phyloP scores from a whole-genome alignment of 2,888 invertebrate species.

The Elegia similella region DNA sequence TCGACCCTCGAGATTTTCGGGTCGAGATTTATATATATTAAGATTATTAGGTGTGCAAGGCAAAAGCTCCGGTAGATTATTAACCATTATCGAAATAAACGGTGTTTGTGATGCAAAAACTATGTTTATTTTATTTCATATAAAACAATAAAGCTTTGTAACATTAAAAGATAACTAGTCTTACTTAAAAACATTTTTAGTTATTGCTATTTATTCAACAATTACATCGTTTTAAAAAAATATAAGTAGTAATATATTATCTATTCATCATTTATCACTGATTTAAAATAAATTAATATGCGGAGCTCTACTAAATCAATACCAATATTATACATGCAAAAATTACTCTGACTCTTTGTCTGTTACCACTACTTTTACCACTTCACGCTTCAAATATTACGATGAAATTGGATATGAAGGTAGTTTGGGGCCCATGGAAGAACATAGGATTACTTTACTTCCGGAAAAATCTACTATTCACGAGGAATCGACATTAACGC shows the following conservation, averaged over 20 bases:
- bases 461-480: no score
- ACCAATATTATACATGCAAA: no score
- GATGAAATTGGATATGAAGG: no score
- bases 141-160: not conserved
- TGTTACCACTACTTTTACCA: not conserved
- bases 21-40: no score
- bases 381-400: not conserved
- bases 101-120: not conserved
- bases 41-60: no score
- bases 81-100: not conserved
- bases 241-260: no score
- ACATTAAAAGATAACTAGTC: not conserved
- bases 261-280: slow-evolving; percentile 3
- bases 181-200: not conserved
- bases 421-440: no score
- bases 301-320: not conserved
- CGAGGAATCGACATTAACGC: no score
- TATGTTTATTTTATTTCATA: slow-evolving; percentile 14
- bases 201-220: not conserved
- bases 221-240: no score
- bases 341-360: no score
- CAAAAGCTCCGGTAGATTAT: not conserved
- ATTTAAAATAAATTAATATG: not conserved
- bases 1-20: no score
- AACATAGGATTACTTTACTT: no score